These are phyloP conservation scores for Vesta saturnalis DNA, from an alignment of 2,888 invertebrate species.

Conservation along the genomic window DNA sequence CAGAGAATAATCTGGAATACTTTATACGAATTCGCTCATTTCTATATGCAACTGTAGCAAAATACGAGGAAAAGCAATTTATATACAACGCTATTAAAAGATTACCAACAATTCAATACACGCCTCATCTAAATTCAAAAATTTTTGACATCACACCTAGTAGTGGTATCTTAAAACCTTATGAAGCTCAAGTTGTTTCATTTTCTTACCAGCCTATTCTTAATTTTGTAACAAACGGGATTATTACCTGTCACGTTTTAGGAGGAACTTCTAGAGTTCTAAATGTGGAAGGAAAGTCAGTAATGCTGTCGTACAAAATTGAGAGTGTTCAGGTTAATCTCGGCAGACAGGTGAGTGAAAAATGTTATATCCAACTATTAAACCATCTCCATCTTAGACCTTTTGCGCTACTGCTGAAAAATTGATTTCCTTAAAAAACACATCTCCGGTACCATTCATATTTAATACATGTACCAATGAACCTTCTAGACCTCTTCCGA, in stretches of 20 bases:
- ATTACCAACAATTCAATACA: conserved; percentile 47
- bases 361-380: background rate
- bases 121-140: background rate
- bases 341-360: conserved; percentile 56
- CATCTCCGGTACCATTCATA: conserved; percentile 63
- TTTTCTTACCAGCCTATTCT: conserved; percentile 63
- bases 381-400: conserved; percentile 48
- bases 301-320: conserved; percentile 64
- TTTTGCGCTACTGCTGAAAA: conserved; percentile 56
- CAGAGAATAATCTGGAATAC: conserved; percentile 36
- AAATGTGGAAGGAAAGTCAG: conserved; percentile 64
- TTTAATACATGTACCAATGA: conserved; percentile 62
- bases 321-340: conserved; percentile 60
- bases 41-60: conserved; percentile 33
- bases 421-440: conserved; percentile 62
- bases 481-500: conserved; percentile 57
- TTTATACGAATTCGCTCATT: conserved; percentile 30
- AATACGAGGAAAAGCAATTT: conserved; percentile 21
- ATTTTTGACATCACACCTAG: conserved; percentile 59
- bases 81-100: conserved; percentile 34
- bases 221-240: conserved; percentile 62
- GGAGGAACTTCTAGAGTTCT: conserved; percentile 68
- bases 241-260: conserved; percentile 65
- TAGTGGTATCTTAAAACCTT: conserved; percentile 65
- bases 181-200: conserved; percentile 64